Base-by-base conservation (phyloP, 1,140 invertebrate genomes). In the Zaprionus nigranus region DNA sequence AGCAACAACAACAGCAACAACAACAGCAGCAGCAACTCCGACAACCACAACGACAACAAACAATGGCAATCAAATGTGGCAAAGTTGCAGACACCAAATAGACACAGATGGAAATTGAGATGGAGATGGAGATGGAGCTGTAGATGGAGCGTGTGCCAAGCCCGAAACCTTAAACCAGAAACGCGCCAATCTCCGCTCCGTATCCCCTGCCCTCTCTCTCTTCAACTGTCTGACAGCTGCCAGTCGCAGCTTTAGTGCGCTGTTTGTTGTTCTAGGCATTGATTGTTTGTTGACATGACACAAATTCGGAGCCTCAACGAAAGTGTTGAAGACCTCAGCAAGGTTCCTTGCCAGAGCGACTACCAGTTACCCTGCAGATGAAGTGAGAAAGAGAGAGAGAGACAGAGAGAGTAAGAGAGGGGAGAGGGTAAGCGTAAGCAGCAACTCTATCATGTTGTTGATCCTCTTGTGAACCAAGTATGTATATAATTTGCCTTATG, bases 1-100 rank as follows among this genome's bases (percentile, higher is more conserved):
- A 26, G n/a, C n/a, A n/a, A n/a, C n/a, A n/a, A n/a, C n/a, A 38
- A 15, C 15, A 70, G 12, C 26, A 38, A 43, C 36, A 54, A 43
- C 62, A 74, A 62, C 12, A 66, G 57, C 38, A 38, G 20, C 15
- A 64, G 20, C 26, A 28, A 9, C 30, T 34, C 30, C 30, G 30
- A 43, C 36, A 54, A 43, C 62, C 69, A 62, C 38, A 61, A 62
- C 51, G 64, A 36, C 57, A 36, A 57, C 36, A 77, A 64, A 81
- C 81, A 84, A 83, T 78, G 78, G 64, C 73, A 81, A 84, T 84
- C 78, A 84, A 84, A 70, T 84, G 63, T 84, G 78, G 72, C 78
- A 61, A 75, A 80, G 60, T 65, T 20, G 65, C 78, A 53, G 46
- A 63, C 60, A 30, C 46, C 46, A 62, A 71, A 64, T 71, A 22